Evolutionary conservation across 2,888 invertebrate species (phyloP), one percentile per base, ranked within the genome.

Genomic region (Sepioteuthis lessoniana): DNA sequence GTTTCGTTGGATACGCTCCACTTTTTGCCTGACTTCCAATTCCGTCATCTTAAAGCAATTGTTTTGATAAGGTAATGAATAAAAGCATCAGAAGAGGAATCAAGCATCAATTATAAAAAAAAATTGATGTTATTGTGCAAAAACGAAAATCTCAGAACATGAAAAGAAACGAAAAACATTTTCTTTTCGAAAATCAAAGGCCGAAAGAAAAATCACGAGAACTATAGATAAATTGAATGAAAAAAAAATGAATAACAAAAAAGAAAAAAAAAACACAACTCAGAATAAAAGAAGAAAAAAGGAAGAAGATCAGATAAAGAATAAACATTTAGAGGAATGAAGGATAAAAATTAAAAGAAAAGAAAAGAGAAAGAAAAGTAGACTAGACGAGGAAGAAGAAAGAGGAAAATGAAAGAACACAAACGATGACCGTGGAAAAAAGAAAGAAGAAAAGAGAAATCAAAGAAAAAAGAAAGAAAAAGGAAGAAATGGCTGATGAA

Each of bases 11-110:
- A 76, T n/a, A 2, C 13, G 76, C n/a, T 35, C 16, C n/a, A n/a
- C 16, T 76, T 76, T 76, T 76, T n/a, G 13, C 16, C 13, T 60
- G 8, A 31, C 31, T n/a, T 76, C 25, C 76, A 76, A 76, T 76
- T 76, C 2, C n/a, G 13, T 16, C 13, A 76, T 76, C 76, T 4
- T 35, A 35, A n/a, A 16, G 76, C n/a, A n/a, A 76, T n/a, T 76
- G 76, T 76, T 76, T 35, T 76, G 76, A 76, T 76, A 76, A 76
- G 76, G n/a, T 76, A 76, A 76, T 76, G 76, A 76, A 76, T 76
- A 25, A 76, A n/a, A 13, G n/a, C 10, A 76, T 76, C n/a, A 13
- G 76, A 35, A 25, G n/a, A 76, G n/a, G 60, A 76, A 76, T 76
- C n/a, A 76, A n/a, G 16, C n/a, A n/a, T 1, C n/a, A 76, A 76